Evolutionary conservation across 2,797 vertebrate genomes (phyloP), one percentile per base, ranked within the genome.

Genomic region (Sandelia bainsii): DNA sequence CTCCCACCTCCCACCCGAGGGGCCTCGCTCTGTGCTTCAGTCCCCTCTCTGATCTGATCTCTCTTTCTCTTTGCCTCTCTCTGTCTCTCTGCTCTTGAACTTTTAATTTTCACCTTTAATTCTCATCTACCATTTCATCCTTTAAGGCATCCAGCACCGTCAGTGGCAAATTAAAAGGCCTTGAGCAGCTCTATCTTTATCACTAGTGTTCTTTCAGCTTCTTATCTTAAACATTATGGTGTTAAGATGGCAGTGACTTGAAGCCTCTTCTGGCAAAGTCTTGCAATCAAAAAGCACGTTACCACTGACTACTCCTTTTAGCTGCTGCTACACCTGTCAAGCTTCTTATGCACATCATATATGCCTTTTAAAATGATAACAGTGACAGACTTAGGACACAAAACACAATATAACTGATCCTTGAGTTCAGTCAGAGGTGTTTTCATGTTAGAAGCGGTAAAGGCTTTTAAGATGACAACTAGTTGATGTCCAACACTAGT

Each of bases 61-160:
- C 12, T 1, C 37, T n/a, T 34, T 48, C 16, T 32, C 53, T 46
- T 6, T 22, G 5, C 48, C 48, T 37, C 62, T 59, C 19, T 32
- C 34, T 32, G 8, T 53, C 59, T 69, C 52, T 52, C n/a, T 27
- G 60, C 72, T 77, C 69, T 74, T 80, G 45, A 82, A 86, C 78
- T 78, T 88, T 84, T 85, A 72, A 81, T 86, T 86, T 81, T 67
- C 62, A 71, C 76, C 76, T 82, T 84, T 81, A 71, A 65, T 77
- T 80, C 53, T 56, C 79, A 69, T 80, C 68, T 34, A 42, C 45
- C 0, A 11, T 50, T 69, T 69, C 22, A 37, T 67, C 54, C 68
- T 81, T 69, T n/a, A 61, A 78, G 70, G 76, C 59, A 62, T 77
- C 69, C 22, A 8, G 56, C 53, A 57, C 68, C 49, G 72, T 58